A percentile compares a stretch with the other conserved stretches of the same genome.
These are phyloP conservation scores for Aurelia aurita DNA, from an alignment of 30 jellyfish, hydroid and myxozoan genomes.

Conservation along the genomic window DNA sequence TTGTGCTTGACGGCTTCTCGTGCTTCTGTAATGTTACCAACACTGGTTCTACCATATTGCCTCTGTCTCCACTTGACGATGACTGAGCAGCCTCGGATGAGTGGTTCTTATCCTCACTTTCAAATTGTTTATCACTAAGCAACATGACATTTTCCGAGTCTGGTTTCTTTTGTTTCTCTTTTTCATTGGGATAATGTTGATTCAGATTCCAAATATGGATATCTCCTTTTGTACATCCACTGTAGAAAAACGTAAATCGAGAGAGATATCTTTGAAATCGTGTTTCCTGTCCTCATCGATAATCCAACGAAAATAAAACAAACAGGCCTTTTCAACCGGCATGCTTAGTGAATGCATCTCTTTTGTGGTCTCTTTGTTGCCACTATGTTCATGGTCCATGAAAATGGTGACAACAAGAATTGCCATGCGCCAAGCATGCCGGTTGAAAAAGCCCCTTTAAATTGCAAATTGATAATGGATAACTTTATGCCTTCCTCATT, in stretches of 20 bases:
- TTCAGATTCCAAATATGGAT: constrained; percentile 72
- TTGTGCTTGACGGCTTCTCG: constrained; percentile 40
- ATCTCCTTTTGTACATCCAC: constrained; percentile 87
- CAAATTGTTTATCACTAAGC: not conserved
- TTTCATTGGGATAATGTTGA: constrained; percentile 14
- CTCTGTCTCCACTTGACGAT: not conserved
- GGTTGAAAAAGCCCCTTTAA: too few species aligned
- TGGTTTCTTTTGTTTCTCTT: constrained; percentile 14
- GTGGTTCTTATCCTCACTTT: not conserved
- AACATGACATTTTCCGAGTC: not conserved
- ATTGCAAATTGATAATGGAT: too few species aligned
- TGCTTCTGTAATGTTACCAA: constrained; percentile 2
- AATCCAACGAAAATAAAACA: too few species aligned
- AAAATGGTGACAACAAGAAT: too few species aligned
- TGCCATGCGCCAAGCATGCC: too few species aligned
- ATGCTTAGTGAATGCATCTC: too few species aligned
- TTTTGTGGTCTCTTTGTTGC: too few species aligned
- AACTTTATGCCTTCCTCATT: too few species aligned
- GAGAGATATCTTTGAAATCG: too few species aligned
- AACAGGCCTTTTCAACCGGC: too few species aligned
- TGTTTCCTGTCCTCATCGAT: too few species aligned
- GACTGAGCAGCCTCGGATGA: not conserved
- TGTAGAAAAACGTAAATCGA: constrained; percentile 4
- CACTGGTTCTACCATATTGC: constrained; percentile 8
- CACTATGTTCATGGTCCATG: too few species aligned